Conservation (phyloP, 2,888 invertebrate species). For the Drosophila kokeensis region DNA sequence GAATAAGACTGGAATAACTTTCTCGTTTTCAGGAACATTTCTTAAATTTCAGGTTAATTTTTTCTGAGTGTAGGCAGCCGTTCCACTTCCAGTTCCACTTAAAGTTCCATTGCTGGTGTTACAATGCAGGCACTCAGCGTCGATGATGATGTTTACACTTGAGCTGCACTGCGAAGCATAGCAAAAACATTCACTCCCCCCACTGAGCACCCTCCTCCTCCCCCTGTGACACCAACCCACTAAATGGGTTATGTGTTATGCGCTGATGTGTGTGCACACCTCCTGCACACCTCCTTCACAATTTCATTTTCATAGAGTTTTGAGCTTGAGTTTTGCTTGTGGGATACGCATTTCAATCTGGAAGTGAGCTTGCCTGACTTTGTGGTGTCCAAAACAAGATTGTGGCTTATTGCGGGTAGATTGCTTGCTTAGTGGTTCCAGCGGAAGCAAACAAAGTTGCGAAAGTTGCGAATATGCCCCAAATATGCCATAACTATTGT, state of each 20-base stretch:
- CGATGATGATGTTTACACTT: constrained; percentile 78
- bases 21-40: too few species aligned
- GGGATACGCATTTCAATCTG: constrained; percentile 38
- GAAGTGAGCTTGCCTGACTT: constrained; percentile 41
- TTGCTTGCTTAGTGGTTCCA: constrained; percentile 29
- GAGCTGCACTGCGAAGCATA: constrained; percentile 66
- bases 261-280: constrained; percentile 42
- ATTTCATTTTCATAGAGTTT: constrained; percentile 12
- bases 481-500: constrained; percentile 51
- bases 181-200: constrained; percentile 1
- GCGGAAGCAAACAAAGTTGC: constrained; percentile 21
- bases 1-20: too few species aligned
- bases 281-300: constrained; percentile 1
- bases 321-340: constrained; percentile 30
- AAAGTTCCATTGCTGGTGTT: constrained; percentile 8
- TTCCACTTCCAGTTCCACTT: constrained; percentile 32
- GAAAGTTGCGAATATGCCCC: constrained; percentile 32
- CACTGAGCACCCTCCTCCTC: neutral
- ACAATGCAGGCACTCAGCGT: constrained; percentile 15
- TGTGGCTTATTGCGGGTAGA: constrained; percentile 33
- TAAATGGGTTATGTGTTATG: constrained; percentile 42
- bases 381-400: constrained; percentile 42
- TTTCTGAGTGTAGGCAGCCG: constrained; percentile 12
- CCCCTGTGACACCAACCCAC: constrained; percentile 1
- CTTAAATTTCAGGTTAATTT: neutral